These are phyloP conservation scores for Dorcus parallelipipedus DNA, from an alignment of 2,888 invertebrate genomes.

Conservation along the genomic window DNA sequence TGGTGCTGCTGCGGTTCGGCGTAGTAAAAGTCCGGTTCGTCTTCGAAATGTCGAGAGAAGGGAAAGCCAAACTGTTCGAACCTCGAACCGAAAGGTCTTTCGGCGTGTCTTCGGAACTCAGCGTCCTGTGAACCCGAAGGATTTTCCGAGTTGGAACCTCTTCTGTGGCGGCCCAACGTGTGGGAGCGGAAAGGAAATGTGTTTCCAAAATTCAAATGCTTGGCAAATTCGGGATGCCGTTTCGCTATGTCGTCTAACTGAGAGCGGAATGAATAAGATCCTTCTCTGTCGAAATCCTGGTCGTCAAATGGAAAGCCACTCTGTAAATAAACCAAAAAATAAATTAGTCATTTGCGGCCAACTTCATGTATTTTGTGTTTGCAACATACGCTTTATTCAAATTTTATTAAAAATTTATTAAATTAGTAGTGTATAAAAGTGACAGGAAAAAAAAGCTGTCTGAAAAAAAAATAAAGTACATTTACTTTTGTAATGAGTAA, in stretches of 20 bases:
- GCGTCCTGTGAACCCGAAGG: conserved; percentile 46
- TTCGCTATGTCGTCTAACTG: conserved; percentile 68
- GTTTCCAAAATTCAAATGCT: conserved; percentile 54
- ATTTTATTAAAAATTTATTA: no score
- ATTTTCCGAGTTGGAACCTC: conserved; percentile 44
- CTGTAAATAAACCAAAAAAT: conserved; percentile 38
- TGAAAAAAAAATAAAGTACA: no score
- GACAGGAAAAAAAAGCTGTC: no score
- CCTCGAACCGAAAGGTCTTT: conserved; percentile 45
- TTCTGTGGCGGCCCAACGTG: conserved; percentile 45
- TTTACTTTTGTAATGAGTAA: no score
- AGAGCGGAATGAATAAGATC: conserved; percentile 53
- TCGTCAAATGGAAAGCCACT: conserved; percentile 69
- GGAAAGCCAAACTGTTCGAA: conserved; percentile 43
- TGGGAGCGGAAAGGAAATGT: conserved; percentile 42
- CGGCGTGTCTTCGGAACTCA: conserved; percentile 54
- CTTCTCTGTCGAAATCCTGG: conserved; percentile 38
- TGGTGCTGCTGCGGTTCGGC: not conserved
- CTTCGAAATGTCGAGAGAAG: conserved; percentile 26
- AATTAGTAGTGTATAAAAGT: no score
- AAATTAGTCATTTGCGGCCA: not conserved
- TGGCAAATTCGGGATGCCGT: conserved; percentile 73
- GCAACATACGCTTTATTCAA: no score
- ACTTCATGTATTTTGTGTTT: no score
- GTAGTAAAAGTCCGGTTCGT: conserved; percentile 18